Evolutionary conservation across 2,113 vertebrate genomes (phyloP).

Genomic region (Himantopus leucocephalus): DNA sequence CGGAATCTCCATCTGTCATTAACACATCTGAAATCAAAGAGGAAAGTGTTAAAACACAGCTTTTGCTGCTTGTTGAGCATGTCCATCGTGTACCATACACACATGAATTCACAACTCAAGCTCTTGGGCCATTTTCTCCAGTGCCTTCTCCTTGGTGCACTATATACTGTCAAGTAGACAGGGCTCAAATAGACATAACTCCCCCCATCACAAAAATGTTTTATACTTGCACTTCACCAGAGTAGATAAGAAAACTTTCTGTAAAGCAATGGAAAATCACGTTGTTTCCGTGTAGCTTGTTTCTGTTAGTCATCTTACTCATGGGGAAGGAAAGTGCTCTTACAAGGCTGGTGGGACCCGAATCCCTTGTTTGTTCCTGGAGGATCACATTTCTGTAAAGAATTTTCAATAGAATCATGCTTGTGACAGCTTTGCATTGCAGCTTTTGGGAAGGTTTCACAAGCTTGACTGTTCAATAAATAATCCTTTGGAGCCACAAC

Average conservation of each 20-base stretch:
- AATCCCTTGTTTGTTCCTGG: not conserved
- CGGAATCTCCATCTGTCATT: not conserved
- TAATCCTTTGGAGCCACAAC: not conserved
- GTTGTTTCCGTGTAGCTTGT: not conserved
- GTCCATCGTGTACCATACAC: not conserved
- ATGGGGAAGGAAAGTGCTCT: not conserved
- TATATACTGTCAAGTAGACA: not conserved
- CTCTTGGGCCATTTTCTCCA: not conserved
- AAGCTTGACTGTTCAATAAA: not conserved
- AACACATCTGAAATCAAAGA: not conserved
- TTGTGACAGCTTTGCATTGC: not conserved
- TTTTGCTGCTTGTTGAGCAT: not conserved
- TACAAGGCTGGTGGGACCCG: not conserved
- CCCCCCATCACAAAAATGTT: not conserved
- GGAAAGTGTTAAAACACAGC: not conserved
- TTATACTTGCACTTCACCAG: not conserved
- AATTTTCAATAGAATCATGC: not conserved
- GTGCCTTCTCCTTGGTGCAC: not conserved
- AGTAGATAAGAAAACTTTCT: not conserved
- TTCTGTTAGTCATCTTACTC: not conserved
- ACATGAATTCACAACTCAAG: not conserved
- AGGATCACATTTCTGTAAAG: not conserved
- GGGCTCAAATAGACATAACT: not conserved
- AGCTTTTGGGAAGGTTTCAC: not conserved
- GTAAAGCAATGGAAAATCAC: accelerated